These are phyloP conservation scores for Diaperis boleti DNA, from an alignment of 2,888 invertebrate species.

Conservation along the genomic window DNA sequence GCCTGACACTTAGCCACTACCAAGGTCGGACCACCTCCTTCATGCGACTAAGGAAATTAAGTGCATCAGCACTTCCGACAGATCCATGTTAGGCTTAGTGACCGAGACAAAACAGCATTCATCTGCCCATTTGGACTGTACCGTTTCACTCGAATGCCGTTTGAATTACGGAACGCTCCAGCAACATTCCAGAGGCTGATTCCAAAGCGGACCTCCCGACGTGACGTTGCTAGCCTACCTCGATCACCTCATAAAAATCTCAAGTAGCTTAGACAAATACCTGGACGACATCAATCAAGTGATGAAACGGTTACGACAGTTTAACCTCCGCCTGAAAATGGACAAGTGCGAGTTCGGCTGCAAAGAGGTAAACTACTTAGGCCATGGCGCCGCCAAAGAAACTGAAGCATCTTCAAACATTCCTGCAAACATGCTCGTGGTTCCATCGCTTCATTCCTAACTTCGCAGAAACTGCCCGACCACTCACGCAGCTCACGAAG, in stretches of 20 bases:
- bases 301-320: constrained; percentile 42
- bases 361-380: constrained; percentile 44
- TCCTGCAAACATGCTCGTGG: constrained; percentile 48
- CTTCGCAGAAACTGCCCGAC: constrained; percentile 41
- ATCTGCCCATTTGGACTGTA: constrained; percentile 53
- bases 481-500: constrained; percentile 29
- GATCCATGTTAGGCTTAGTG: constrained; percentile 27
- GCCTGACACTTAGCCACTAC: constrained; percentile 37
- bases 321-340: constrained; percentile 44
- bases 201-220: constrained; percentile 19
- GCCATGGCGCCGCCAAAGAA: constrained; percentile 43
- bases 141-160: constrained; percentile 48
- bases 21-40: constrained; percentile 40
- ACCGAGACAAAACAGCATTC: constrained; percentile 43
- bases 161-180: constrained; percentile 49
- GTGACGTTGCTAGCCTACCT: constrained; percentile 46
- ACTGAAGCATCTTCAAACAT: constrained; percentile 45
- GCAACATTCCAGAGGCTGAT: constrained; percentile 51
- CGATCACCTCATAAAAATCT: constrained; percentile 52
- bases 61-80: constrained; percentile 45
- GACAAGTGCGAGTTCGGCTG: constrained; percentile 48
- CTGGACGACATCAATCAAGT: constrained; percentile 44
- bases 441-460: constrained; percentile 42
- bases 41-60: constrained; percentile 21
- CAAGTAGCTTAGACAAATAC: constrained; percentile 47